Base-by-base conservation (phyloP, 1,140 invertebrate genomes). In the Hestina assimilis region DNA sequence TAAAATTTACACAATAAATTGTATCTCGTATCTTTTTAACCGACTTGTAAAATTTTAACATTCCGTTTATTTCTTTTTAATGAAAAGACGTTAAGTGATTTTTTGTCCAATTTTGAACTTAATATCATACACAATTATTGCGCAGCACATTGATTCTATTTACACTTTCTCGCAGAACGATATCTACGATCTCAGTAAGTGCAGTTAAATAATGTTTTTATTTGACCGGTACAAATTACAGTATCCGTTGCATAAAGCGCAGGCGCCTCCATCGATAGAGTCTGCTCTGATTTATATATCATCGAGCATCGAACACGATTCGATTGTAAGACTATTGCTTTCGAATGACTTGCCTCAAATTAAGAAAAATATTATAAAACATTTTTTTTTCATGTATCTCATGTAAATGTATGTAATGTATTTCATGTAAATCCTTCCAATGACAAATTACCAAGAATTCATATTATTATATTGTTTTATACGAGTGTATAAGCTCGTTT, bases 171-270 rank as follows among this genome's bases (percentile, higher is more conserved):
- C 65, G 51, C 58, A 59, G 66, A 61, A 61, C 70, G 50, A 46
- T 82, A 85, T 85, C 79, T 66, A 24, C 28, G 53, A 85, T 83
- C 79, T 72, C 76, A 79, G 68, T 79, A 70, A 74, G 67, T 65
- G 72, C 66, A 57, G 72, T 63, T 73, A 75, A 76, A 68, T 60
- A 42, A 82, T 85, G 72, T 85, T 81, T 82, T 83, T 75, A 69
- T 77, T 75, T 57, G 57, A 55, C 54, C 48, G 59, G 61, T 67
- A 67, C 69, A 77, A 81, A 75, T 80, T 77, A 77, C 75, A 69
- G 66, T 79, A 75, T 80, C 79, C 71, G 66, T 69, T 72, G 70
- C 59, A 64, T 66, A 63, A 82, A 77, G 72, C 76, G 69, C 72
- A 78, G 70, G 61, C 53, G 62, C 54, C 28, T 66, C 60, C 63